Percentiles rank a stretch among this genome's conserved stretches.
phyloP scores from a whole-genome alignment of 2,888 invertebrate genomes.

The Malthinus flaveolus region DNA sequence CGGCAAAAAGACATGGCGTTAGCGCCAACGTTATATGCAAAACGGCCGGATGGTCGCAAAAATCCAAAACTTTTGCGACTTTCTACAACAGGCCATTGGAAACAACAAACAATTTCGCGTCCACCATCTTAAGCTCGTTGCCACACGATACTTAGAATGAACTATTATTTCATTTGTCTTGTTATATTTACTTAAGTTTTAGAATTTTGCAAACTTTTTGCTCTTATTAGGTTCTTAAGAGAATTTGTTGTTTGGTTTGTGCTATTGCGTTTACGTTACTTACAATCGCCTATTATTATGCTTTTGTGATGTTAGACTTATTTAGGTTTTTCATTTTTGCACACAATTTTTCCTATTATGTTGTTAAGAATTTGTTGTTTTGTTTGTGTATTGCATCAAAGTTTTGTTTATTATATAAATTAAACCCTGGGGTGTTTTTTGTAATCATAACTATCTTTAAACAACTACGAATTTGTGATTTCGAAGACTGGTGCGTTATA shows the following conservation, averaged over 20 bases:
- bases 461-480: not conserved
- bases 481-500: not conserved
- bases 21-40: conserved; percentile 28
- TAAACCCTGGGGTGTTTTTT: not conserved
- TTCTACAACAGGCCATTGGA: conserved; percentile 20
- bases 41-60: conserved; percentile 34
- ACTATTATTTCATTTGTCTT: not conserved
- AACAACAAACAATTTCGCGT: not conserved
- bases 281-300: no score
- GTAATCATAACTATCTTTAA: not conserved
- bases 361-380: no score
- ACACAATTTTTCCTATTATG: no score
- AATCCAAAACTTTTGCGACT: conserved; percentile 32
- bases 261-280: not conserved
- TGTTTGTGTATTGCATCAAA: not conserved
- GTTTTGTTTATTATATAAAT: not conserved
- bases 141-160: not conserved
- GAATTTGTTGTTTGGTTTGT: no score
- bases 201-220: no score
- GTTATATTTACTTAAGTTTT: not conserved
- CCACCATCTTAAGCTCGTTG: not conserved
- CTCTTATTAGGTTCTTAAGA: no score
- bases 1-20: conserved; percentile 31
- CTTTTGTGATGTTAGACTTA: no score
- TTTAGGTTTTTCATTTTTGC: no score